These are phyloP conservation scores for Athrips mouffetella DNA, from an alignment of 2,888 invertebrate species.

Conservation along the genomic window DNA sequence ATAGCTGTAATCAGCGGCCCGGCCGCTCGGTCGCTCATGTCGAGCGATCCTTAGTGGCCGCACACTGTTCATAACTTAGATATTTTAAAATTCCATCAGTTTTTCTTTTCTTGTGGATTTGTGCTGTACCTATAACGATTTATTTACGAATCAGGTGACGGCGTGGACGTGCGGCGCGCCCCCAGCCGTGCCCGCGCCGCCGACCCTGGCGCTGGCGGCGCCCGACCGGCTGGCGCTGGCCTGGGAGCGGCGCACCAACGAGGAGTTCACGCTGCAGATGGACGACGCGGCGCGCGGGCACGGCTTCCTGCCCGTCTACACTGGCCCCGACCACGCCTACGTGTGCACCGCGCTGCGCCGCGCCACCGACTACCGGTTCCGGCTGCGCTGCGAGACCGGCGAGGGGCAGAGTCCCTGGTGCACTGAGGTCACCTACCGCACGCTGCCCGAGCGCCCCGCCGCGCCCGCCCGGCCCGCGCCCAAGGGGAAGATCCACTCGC, in stretches of 20 bases:
- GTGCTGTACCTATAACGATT: too few relatives aligned
- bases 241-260: conserved; percentile 89
- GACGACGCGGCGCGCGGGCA: conserved; percentile 83
- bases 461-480: conserved; percentile 87
- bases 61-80: too few relatives aligned
- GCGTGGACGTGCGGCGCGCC: conserved; percentile 88
- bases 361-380: conserved; percentile 89
- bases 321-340: conserved; percentile 84
- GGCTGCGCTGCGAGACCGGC: conserved; percentile 88
- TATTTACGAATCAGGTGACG: too few relatives aligned
- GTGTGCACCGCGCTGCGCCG: conserved; percentile 83
- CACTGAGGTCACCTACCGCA: conserved; percentile 86
- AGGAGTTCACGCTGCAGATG: conserved; percentile 90
- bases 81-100: too few relatives aligned
- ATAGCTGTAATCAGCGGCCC: too few relatives aligned
- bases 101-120: too few relatives aligned
- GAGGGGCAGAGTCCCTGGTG: conserved; percentile 92
- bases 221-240: conserved; percentile 82
- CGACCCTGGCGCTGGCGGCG: conserved; percentile 81
- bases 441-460: conserved; percentile 87
- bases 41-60: too few relatives aligned
- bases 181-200: conserved; percentile 88
- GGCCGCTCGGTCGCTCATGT: too few relatives aligned
- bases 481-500: conserved; percentile 90
- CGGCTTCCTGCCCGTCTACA: conserved; percentile 88